Evolutionary conservation across 2,888 invertebrate species (phyloP).

Genomic region (Malachius bipustulatus): DNA sequence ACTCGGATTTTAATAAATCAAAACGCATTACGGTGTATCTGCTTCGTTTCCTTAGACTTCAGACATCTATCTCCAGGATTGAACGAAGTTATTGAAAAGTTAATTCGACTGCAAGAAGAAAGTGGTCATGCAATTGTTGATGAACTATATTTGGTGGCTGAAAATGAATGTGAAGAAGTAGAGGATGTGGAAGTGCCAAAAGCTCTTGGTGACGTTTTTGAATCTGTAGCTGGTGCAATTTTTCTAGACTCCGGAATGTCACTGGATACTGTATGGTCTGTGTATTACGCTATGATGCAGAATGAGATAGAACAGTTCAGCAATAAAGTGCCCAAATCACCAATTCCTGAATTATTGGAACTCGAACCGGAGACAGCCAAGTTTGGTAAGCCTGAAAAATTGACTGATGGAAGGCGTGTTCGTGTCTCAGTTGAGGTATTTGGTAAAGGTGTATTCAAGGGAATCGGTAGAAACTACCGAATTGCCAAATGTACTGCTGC

Average conservation of each 20-base stretch:
- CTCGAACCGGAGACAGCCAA: slow-evolving; percentile 97
- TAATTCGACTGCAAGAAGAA: slow-evolving; percentile 90
- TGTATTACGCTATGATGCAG: slow-evolving; percentile 91
- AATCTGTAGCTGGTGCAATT: slow-evolving; percentile 95
- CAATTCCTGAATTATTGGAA: slow-evolving; percentile 91
- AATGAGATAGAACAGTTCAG: slow-evolving; percentile 94
- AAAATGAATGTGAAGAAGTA: slow-evolving; percentile 88
- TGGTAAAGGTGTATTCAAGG: slow-evolving; percentile 89
- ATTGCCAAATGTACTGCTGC: slow-evolving; percentile 99
- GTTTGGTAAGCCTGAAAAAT: slow-evolving; percentile 91
- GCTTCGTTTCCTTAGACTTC: too few species aligned
- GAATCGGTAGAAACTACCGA: slow-evolving; percentile 94
- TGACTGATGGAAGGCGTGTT: slow-evolving; percentile 85
- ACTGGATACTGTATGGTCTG: slow-evolving; percentile 81
- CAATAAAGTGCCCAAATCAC: slow-evolving; percentile 94
- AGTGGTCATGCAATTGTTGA: slow-evolving; percentile 84
- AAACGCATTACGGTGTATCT: too few species aligned
- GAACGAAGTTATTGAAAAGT: slow-evolving; percentile 86
- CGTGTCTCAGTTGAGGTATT: slow-evolving; percentile 98
- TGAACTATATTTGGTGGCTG: slow-evolving; percentile 81
- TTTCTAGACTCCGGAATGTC: slow-evolving; percentile 91
- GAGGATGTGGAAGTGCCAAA: slow-evolving; percentile 98
- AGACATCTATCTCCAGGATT: slow-evolving; percentile 87
- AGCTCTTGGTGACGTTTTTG: slow-evolving; percentile 96
- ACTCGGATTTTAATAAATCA: too few species aligned